phyloP scores from a whole-genome alignment of 2,113 vertebrate species.

The Lampris megalopsis region DNA sequence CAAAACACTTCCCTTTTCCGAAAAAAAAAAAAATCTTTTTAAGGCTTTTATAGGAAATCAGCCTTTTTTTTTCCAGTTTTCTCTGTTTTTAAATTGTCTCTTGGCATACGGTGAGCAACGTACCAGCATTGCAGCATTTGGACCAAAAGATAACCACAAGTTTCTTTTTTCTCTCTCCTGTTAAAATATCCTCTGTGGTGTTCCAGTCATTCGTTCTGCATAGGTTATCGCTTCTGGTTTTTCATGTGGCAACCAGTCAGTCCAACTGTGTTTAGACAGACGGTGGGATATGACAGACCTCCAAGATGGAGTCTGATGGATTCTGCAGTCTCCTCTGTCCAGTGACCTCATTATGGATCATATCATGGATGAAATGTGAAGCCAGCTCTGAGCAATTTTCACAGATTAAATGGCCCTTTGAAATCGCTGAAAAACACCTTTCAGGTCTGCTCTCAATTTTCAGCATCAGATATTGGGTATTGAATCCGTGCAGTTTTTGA shows the following conservation, averaged over 20 bases:
- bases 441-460: not conserved
- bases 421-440: not conserved
- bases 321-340: conserved; percentile 37
- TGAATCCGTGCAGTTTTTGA: not conserved
- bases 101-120: conserved; percentile 30
- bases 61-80: not conserved
- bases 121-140: not conserved
- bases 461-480: conserved; percentile 19
- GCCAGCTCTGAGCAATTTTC: conserved; percentile 41
- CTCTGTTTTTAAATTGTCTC: not conserved
- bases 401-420: conserved; percentile 16
- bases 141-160: conserved; percentile 32
- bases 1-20: not conserved
- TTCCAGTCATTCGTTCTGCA: conserved; percentile 67
- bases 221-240: conserved; percentile 55
- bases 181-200: conserved; percentile 58
- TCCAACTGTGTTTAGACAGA: conserved; percentile 57
- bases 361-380: conserved; percentile 56
- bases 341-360: conserved; percentile 39
- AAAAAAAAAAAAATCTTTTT: conserved; percentile 3
- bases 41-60: conserved; percentile 10
- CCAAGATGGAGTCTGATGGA: conserved; percentile 55
- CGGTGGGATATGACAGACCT: conserved; percentile 60
- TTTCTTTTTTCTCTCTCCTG: conserved; percentile 13
- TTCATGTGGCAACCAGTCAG: conserved; percentile 48